These are phyloP conservation scores for Galaxias olidus DNA, from an alignment of 2,797 vertebrate genomes.

Conservation along the genomic window DNA sequence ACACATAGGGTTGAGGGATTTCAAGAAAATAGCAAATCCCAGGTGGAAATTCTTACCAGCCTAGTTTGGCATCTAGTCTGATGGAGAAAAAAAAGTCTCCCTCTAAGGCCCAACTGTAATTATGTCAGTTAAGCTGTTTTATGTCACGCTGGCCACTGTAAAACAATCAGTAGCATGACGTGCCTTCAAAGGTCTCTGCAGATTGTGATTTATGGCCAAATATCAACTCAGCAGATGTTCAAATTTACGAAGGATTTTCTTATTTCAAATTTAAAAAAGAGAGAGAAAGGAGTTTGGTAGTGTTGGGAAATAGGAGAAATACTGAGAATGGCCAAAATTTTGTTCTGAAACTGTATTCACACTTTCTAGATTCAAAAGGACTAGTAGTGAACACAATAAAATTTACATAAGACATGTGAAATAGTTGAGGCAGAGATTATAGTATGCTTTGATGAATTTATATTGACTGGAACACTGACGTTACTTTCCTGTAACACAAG, in stretches of 20 bases:
- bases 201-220: constrained; percentile 34
- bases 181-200: constrained; percentile 39
- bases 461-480: neutral
- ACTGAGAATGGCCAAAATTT: neutral
- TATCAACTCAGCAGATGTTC: constrained; percentile 53
- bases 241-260: constrained; percentile 38
- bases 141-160: constrained; percentile 45
- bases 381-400: too few species aligned
- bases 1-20: too few species aligned
- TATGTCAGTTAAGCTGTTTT: constrained; percentile 52
- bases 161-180: constrained; percentile 40
- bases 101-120: constrained; percentile 45
- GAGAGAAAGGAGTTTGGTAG: constrained; percentile 21
- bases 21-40: neutral
- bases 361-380: constrained; percentile 23
- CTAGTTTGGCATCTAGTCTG: constrained; percentile 1
- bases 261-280: constrained; percentile 27
- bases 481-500: constrained; percentile 14
- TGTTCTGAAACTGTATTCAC: neutral
- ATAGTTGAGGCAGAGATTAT: too few species aligned
- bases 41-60: constrained; percentile 12
- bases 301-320: constrained; percentile 23
- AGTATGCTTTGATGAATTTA: neutral
- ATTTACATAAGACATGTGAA: too few species aligned
- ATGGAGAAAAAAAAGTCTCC: constrained; percentile 45